Evolutionary conservation across 2,113 vertebrate species (phyloP).

Genomic region (Lagopus muta): DNA sequence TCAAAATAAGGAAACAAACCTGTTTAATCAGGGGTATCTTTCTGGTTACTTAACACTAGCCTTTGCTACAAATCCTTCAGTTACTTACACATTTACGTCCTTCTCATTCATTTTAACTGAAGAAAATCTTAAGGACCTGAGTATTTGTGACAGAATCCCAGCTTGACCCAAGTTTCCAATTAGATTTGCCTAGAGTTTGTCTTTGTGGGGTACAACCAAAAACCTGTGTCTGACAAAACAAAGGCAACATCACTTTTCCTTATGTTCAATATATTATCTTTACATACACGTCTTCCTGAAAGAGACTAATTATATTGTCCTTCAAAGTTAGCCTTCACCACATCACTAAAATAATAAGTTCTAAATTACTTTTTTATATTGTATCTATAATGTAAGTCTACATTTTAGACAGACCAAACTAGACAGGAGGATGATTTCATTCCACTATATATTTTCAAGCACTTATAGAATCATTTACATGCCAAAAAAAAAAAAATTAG

Average conservation of each 20-base stretch:
- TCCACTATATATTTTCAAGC: constrained; percentile 65
- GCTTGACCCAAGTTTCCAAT: not conserved
- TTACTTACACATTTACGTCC: not conserved
- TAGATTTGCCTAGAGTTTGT: not conserved
- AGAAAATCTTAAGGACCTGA: not conserved
- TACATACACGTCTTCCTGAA: not conserved
- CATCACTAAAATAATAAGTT: constrained; percentile 35
- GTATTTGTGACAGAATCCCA: not conserved
- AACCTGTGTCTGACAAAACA: not conserved
- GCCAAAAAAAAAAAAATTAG: constrained; percentile 70
- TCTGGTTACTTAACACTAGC: not conserved
- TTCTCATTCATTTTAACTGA: not conserved
- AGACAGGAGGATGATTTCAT: constrained; percentile 36
- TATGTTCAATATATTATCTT: not conserved
- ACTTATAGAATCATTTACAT: constrained; percentile 72
- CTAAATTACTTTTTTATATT: constrained; percentile 2
- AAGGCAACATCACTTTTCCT: not conserved
- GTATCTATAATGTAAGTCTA: not conserved
- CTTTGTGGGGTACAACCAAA: not conserved
- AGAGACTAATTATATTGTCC: not conserved
- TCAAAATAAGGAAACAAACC: not conserved
- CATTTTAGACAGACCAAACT: not conserved
- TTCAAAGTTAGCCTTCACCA: not conserved
- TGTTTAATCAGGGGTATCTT: not conserved
- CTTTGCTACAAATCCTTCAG: not conserved